Base-by-base conservation (phyloP, 1,140 invertebrate genomes). In the Drosophila aff. region DNA sequence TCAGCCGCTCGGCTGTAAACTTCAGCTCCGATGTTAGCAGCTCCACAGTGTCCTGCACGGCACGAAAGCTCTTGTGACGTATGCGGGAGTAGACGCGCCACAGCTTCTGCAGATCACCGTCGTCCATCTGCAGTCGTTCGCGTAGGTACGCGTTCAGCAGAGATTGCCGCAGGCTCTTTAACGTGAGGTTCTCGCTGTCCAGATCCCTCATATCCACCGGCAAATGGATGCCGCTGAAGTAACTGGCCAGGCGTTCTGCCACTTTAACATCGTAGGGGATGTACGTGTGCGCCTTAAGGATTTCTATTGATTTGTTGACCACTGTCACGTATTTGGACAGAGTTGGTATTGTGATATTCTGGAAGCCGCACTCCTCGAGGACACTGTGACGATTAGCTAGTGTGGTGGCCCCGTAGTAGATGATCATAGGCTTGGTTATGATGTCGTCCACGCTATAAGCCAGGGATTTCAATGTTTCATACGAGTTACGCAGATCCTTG, bases 331-430 rank as follows among this genome's bases (percentile, higher is more conserved):
- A 95, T 92, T 93, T 94, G 40, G 93, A 93, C 33, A 95, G 83
- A 44, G 93, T 85, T 63, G 89, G 82, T 16, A 94, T 92, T 13
- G 86, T 82, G n/a, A 95, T 90, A 53, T 92, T 80, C 13, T 92
- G 47, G 74, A 94, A 94, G 1, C 94, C 92, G 91, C 94, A 94
- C 89, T 95, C 94, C 61, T 83, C 89, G 5, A 95, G 81, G 43
- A 95, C 94, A 78, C 93, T 93, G 55, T 93, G 93, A 75, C 94
- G 94, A 83, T 94, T 95, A 16, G 93, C 93, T 64, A 94, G 85
- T 33, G 94, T 94, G 58, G 94, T 92, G 8, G 93, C 91, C 71
- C 94, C 94, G 83, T 94, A 94, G 46, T 93, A 93, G 43, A 95
- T 93, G 8, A 95, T 82, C 91, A 94, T 94, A n/a, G 93, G 94